phyloP scores from a whole-genome alignment of 1,140 invertebrate species.

The Ceratina calcarata region DNA sequence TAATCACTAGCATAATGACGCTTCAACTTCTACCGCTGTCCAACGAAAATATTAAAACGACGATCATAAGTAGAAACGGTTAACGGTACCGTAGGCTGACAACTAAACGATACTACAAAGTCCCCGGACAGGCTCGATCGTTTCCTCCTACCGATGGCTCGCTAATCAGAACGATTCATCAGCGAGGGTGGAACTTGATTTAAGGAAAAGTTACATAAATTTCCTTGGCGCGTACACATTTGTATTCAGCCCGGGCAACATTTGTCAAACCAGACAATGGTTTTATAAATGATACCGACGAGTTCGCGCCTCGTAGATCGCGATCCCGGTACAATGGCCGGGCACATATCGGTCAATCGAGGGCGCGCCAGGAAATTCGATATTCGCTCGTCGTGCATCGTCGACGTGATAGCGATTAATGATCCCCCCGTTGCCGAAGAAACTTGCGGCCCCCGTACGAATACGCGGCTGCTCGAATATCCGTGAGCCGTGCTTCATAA shows the following conservation, averaged over 20 bases:
- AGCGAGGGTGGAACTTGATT: background rate
- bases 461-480: constrained; percentile 3
- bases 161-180: constrained; percentile 31
- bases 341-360: constrained; percentile 62
- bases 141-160: background rate
- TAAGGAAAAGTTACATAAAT: constrained; percentile 36
- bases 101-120: constrained; percentile 1
- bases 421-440: constrained; percentile 15
- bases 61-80: background rate
- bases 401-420: constrained; percentile 58
- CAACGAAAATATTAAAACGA: background rate
- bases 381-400: constrained; percentile 58
- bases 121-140: background rate
- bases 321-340: constrained; percentile 59
- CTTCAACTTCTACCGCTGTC: background rate
- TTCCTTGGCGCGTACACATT: constrained; percentile 24
- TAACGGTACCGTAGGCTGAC: constrained; percentile 7
- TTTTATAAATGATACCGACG: constrained; percentile 60
- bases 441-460: constrained; percentile 28
- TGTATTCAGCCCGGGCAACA: constrained; percentile 36
- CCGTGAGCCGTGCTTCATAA: background rate
- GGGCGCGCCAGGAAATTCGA: constrained; percentile 70
- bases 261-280: constrained; percentile 61
- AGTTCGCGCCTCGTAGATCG: constrained; percentile 59
- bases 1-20: too few species aligned